phyloP scores from a whole-genome alignment of 2,797 vertebrate species.

The Pampus argenteus region DNA sequence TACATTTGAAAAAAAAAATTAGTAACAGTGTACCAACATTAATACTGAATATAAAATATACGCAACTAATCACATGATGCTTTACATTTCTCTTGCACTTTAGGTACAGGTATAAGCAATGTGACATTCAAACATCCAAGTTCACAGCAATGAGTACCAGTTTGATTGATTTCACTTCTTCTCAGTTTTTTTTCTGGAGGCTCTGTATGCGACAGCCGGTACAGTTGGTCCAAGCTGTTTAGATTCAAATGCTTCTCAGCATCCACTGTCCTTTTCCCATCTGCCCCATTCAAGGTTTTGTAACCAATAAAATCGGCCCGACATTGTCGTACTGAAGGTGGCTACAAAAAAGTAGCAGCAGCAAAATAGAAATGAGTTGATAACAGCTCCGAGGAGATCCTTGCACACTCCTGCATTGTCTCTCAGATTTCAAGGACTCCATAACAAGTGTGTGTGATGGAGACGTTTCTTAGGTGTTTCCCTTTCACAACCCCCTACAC shows the following conservation, averaged over 20 bases:
- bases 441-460: conserved; percentile 53
- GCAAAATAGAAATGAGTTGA: conserved; percentile 83
- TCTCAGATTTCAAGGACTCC: conserved; percentile 53
- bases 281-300: conserved; percentile 61
- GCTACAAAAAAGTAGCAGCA: conserved; percentile 89
- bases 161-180: conserved; percentile 74
- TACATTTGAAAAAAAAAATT: conserved; percentile 92
- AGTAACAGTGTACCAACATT: conserved; percentile 98
- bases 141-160: conserved; percentile 89
- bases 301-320: conserved; percentile 75
- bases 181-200: conserved; percentile 63
- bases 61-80: conserved; percentile 93
- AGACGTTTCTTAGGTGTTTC: conserved; percentile 70
- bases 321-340: conserved; percentile 77
- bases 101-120: conserved; percentile 91
- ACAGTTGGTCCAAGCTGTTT: conserved; percentile 77
- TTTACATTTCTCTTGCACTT: conserved; percentile 85
- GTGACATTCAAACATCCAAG: conserved; percentile 94
- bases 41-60: conserved; percentile 99
- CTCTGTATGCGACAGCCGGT: conserved; percentile 67
- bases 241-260: conserved; percentile 60
- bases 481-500: conserved; percentile 76
- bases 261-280: conserved; percentile 46
- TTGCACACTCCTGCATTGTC: conserved; percentile 52
- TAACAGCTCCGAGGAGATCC: conserved; percentile 69